Percentiles rank a stretch among this genome's conserved stretches.
Evolutionary conservation across 2,113 vertebrate species (phyloP).

Genomic region (Trematocara stigmaticum): DNA sequence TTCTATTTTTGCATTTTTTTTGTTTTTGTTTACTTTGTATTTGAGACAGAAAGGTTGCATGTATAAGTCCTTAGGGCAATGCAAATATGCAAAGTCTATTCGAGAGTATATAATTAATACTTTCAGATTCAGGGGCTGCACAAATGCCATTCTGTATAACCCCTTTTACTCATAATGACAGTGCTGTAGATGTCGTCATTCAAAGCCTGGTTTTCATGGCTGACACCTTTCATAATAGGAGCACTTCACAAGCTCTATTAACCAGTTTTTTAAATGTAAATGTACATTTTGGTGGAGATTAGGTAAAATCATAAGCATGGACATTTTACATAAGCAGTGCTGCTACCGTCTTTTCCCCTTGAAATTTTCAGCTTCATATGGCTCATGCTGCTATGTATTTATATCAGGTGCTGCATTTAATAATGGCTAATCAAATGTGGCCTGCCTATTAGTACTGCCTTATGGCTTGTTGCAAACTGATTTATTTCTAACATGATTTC

Average conservation of each 20-base stretch:
- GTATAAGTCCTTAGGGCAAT: neutral
- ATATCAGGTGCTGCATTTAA: neutral
- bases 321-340: neutral
- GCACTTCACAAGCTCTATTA: neutral
- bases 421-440: neutral
- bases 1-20: neutral
- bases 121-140: neutral
- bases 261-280: neutral
- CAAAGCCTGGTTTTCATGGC: neutral
- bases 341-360: neutral
- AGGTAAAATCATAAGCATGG: neutral
- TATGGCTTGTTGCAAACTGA: neutral
- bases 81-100: neutral
- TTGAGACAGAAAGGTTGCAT: neutral
- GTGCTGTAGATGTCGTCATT: neutral
- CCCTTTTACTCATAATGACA: neutral
- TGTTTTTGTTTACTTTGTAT: constrained; percentile 1
- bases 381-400: neutral
- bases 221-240: neutral
- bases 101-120: neutral
- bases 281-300: neutral
- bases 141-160: neutral
- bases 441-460: neutral
- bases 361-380: neutral
- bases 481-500: neutral